These are phyloP conservation scores for Meloidogyne exigua DNA, from an alignment of 1,140 invertebrate genomes.

Conservation along the genomic window DNA sequence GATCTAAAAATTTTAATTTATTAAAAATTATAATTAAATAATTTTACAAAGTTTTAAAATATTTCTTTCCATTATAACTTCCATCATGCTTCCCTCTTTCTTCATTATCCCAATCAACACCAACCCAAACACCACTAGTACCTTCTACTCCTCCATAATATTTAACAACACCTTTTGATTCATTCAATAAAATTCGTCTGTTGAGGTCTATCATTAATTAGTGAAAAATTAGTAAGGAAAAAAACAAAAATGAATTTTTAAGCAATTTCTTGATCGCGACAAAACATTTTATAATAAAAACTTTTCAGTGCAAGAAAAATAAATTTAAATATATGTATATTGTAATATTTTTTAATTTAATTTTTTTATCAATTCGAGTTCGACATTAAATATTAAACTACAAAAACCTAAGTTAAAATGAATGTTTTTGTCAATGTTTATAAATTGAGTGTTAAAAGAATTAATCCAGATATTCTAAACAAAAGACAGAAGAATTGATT, in stretches of 20 bases:
- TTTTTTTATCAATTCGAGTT: too few species aligned
- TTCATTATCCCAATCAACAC: slow-evolving; percentile 48
- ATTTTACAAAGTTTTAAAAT: slow-evolving; percentile 41
- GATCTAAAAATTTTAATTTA: slow-evolving; percentile 35
- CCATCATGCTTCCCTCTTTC: slow-evolving; percentile 47
- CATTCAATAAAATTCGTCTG: slow-evolving; percentile 16
- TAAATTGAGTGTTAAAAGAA: too few species aligned
- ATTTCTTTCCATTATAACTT: slow-evolving; percentile 39
- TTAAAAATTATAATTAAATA: background rate
- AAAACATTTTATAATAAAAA: background rate
- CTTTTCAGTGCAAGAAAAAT: too few species aligned
- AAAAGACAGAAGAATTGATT: too few species aligned
- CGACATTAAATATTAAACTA: too few species aligned
- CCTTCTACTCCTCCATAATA: slow-evolving; percentile 38
- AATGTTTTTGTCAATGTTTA: too few species aligned
- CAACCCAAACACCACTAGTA: slow-evolving; percentile 40
- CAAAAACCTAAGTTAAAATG: too few species aligned
- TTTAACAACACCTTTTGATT: slow-evolving; percentile 32
- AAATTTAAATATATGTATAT: too few species aligned
- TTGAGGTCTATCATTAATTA: background rate
- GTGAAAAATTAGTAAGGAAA: background rate
- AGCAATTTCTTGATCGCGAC: background rate
- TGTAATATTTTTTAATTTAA: too few species aligned
- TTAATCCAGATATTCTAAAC: too few species aligned
- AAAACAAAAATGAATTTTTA: background rate